Percentiles rank a stretch among this genome's conserved stretches.
Evolutionary conservation across 2,888 invertebrate genomes (phyloP).

Genomic region (Callyntrura sp.): DNA sequence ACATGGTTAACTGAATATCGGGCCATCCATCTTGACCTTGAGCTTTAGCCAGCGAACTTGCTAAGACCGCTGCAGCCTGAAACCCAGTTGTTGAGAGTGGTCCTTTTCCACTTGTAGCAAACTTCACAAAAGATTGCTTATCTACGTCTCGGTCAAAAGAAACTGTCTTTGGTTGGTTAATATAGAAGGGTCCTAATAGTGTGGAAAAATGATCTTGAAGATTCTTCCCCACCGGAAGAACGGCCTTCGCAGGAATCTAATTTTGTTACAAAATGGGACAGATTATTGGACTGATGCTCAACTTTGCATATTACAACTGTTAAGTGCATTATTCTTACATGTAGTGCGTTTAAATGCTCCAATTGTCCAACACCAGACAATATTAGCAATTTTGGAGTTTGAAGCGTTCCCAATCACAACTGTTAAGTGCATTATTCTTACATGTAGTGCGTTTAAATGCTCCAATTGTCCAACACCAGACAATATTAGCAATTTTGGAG

Average conservation of each 20-base stretch:
- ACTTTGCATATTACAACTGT: no score
- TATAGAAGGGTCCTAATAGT: slow-evolving; percentile 75
- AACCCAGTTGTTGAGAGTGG: slow-evolving; percentile 73
- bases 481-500: slow-evolving; percentile 72
- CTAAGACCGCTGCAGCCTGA: slow-evolving; percentile 71
- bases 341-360: slow-evolving; percentile 62
- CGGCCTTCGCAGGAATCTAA: slow-evolving; percentile 71
- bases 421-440: no score
- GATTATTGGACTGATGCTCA: no score
- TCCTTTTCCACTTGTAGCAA: slow-evolving; percentile 66
- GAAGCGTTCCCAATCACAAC: slow-evolving; percentile 70
- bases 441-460: slow-evolving; percentile 61
- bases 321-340: no score
- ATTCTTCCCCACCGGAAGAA: slow-evolving; percentile 76
- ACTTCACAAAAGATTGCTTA: slow-evolving; percentile 68
- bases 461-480: slow-evolving; percentile 75
- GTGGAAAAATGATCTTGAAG: slow-evolving; percentile 75
- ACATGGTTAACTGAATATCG: slow-evolving; percentile 74
- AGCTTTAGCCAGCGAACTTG: slow-evolving; percentile 66
- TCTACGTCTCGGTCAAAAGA: slow-evolving; percentile 75
- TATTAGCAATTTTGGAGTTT: slow-evolving; percentile 73
- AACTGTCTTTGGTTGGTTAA: slow-evolving; percentile 71
- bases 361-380: slow-evolving; percentile 75
- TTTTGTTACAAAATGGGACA: no score
- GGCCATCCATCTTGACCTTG: slow-evolving; percentile 75